Percentiles rank a stretch among this genome's conserved stretches.
Conservation (phyloP, 2,797 vertebrate species). For the Diglossa cyanea region DNA sequence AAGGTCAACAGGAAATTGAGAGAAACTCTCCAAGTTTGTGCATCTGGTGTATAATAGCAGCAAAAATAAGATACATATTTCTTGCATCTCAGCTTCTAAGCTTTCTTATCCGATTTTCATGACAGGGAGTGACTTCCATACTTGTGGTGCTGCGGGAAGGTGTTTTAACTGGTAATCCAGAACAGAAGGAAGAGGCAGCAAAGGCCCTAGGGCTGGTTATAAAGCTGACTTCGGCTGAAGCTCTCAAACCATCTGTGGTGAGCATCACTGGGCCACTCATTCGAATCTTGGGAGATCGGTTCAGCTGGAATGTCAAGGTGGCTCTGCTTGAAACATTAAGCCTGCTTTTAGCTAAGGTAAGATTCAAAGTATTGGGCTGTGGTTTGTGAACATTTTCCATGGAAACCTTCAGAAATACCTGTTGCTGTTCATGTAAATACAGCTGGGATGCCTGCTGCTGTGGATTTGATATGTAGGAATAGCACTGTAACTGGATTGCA, state of each 20-base stretch:
- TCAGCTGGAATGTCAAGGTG: conserved; percentile 93
- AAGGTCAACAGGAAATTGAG: conserved; percentile 53
- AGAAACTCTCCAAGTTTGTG: background rate
- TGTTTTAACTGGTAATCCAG: conserved; percentile 92
- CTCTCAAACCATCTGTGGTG: conserved; percentile 92
- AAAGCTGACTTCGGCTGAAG: conserved; percentile 92
- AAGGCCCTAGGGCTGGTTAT: conserved; percentile 93
- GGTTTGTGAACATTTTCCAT: background rate
- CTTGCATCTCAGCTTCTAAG: background rate
- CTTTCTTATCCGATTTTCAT: background rate
- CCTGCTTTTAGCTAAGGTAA: conserved; percentile 92
- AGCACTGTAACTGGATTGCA: background rate
- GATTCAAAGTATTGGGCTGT: background rate
- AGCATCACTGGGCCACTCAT: conserved; percentile 97
- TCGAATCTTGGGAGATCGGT: conserved; percentile 96
- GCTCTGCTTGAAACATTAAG: conserved; percentile 95
- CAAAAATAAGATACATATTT: background rate
- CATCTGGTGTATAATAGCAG: conserved; percentile 11
- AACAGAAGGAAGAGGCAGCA: conserved; percentile 97
- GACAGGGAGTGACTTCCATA: conserved; percentile 94
- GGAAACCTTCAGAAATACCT: background rate
- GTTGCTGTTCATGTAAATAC: background rate
- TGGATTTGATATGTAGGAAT: background rate
- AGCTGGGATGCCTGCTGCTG: background rate
- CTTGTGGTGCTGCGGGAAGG: conserved; percentile 94